phyloP scores from a whole-genome alignment of 1,140 invertebrate species.

The Arion vulgaris region DNA sequence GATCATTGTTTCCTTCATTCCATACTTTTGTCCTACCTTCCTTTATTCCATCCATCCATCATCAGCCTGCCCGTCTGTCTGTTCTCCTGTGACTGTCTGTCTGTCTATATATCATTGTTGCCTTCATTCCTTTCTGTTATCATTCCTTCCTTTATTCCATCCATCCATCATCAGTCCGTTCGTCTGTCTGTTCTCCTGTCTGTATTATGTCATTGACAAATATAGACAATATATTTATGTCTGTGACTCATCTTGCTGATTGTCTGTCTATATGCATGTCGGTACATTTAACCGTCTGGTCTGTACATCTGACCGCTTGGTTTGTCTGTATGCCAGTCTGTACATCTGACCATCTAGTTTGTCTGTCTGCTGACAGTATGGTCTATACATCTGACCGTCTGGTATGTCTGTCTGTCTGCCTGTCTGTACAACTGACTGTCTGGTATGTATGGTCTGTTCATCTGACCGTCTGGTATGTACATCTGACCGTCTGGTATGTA shows the following conservation, averaged over 20 bases:
- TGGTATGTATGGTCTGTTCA: not conserved
- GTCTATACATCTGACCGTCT: not conserved
- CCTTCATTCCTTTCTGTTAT: too few species aligned
- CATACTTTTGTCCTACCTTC: too few species aligned
- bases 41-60: not conserved
- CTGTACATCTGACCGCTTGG: not conserved
- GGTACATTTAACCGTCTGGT: not conserved
- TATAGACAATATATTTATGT: too few species aligned
- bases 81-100: not conserved
- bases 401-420: constrained; percentile 9
- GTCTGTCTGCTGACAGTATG: too few species aligned
- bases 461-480: not conserved
- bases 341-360: not conserved
- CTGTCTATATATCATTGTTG: not conserved
- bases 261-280: not conserved
- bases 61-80: not conserved
- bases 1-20: not conserved
- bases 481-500: too few species aligned
- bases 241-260: too few species aligned
- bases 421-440: not conserved
- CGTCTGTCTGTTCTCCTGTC: too few species aligned
- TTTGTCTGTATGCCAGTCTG: not conserved
- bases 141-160: too few species aligned
- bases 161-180: too few species aligned
- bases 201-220: too few species aligned